Conservation (phyloP, 1,140 invertebrate species). For the Calycopis cecrops region DNA sequence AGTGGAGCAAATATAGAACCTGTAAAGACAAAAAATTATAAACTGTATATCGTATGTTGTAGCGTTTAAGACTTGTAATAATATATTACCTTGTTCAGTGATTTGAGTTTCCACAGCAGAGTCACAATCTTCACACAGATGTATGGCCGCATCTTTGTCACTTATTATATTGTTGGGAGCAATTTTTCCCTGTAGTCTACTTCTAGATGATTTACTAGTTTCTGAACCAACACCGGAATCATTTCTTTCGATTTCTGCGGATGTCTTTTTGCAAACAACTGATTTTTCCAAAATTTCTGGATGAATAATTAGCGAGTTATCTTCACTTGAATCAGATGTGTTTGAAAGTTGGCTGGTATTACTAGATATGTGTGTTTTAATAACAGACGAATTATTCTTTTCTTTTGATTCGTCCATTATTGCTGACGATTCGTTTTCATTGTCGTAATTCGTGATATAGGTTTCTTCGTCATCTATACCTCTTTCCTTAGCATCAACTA, state of each 20-base stretch:
- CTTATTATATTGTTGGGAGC: conserved; percentile 56
- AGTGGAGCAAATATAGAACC: conserved; percentile 84
- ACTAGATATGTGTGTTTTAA: conserved; percentile 75
- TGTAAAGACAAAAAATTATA: conserved; percentile 34
- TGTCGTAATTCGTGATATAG: conserved; percentile 76
- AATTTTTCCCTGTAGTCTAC: conserved; percentile 78
- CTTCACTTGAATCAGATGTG: conserved; percentile 81
- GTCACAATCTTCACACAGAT: conserved; percentile 87
- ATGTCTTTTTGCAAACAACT: conserved; percentile 71
- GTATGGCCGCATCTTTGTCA: conserved; percentile 71
- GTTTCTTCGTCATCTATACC: conserved; percentile 79
- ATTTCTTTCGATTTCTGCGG: conserved; percentile 87
- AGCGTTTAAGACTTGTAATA: not conserved
- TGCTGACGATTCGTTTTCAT: conserved; percentile 72
- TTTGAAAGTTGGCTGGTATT: conserved; percentile 76
- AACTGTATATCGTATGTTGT: not conserved
- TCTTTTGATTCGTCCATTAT: conserved; percentile 75
- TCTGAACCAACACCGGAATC: conserved; percentile 96
- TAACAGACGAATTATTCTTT: conserved; percentile 69
- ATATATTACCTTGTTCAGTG: conserved; percentile 76
- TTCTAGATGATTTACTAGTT: conserved; percentile 90
- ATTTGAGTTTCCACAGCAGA: conserved; percentile 81
- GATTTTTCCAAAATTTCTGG: conserved; percentile 74
- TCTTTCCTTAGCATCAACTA: conserved; percentile 89
- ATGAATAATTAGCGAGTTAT: conserved; percentile 78